A percentile compares a stretch with the other conserved stretches of the same genome.
Conservation (phyloP, 2,888 invertebrate species). For the Xylota segnis region DNA sequence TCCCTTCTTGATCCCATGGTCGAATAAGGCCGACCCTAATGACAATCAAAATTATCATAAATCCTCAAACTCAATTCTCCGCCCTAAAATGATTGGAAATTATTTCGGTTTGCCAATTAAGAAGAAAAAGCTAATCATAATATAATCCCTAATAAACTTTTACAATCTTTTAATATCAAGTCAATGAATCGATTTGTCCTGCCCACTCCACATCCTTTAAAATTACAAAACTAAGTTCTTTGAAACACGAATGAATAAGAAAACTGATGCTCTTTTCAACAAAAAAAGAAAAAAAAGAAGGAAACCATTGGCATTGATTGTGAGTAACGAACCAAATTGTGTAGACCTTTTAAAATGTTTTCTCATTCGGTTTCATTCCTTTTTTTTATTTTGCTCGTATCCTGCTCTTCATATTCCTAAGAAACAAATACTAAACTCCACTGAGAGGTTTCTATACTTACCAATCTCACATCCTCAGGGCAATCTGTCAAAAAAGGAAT, state of each 20-base stretch:
- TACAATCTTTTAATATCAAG: conserved; percentile 17
- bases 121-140: conserved; percentile 24
- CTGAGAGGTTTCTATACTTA: conserved; percentile 40
- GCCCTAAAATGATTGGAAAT: neutral
- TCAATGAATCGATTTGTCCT: conserved; percentile 12
- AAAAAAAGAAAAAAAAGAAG: conserved; percentile 2
- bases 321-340: conserved; percentile 57
- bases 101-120: conserved; percentile 8
- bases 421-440: conserved; percentile 40
- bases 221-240: conserved; percentile 28
- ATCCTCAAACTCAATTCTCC: neutral
- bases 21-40: neutral
- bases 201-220: neutral
- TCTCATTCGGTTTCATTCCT: conserved; percentile 3
- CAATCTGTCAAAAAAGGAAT: conserved; percentile 69
- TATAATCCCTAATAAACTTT: conserved; percentile 25
- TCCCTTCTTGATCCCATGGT: too few relatives aligned
- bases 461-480: conserved; percentile 57
- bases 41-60: neutral
- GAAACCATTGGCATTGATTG: conserved; percentile 50
- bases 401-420: neutral
- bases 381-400: neutral
- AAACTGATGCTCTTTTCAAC: conserved; percentile 14
- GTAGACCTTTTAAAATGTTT: conserved; percentile 59
- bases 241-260: conserved; percentile 15